These are phyloP conservation scores for Callosobruchus maculatus DNA, from an alignment of 2,888 invertebrate species.

Conservation along the genomic window DNA sequence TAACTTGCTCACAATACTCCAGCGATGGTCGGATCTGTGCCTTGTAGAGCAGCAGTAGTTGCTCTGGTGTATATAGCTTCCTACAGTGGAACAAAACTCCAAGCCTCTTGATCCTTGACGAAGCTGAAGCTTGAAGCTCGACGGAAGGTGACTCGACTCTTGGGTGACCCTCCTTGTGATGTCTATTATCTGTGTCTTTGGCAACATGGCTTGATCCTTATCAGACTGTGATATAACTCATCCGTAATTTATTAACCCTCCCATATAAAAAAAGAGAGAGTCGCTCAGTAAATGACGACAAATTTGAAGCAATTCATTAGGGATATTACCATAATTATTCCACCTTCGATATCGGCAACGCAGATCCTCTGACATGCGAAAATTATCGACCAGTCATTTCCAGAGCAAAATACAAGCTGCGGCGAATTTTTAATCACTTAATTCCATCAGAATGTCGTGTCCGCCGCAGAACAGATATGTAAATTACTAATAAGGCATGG, in stretches of 20 bases:
- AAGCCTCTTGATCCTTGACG: too few species aligned
- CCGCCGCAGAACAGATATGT: background rate
- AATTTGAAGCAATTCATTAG: background rate
- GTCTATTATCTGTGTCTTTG: too few species aligned
- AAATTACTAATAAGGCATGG: background rate
- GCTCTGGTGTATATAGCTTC: too few species aligned
- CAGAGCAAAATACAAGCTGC: background rate
- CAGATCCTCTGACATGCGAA: background rate
- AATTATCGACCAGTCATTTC: background rate
- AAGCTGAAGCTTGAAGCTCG: too few species aligned
- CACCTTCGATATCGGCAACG: background rate
- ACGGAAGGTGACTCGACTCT: too few species aligned
- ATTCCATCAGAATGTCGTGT: background rate
- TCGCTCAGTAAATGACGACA: background rate
- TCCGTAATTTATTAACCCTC: background rate
- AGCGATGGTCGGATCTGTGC: too few species aligned
- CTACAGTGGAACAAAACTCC: too few species aligned
- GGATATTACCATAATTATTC: background rate
- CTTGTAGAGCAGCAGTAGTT: too few species aligned
- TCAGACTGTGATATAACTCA: background rate
- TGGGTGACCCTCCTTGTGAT: too few species aligned
- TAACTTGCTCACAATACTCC: too few species aligned
- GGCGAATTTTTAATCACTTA: background rate
- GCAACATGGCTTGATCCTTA: too few species aligned
- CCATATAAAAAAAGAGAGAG: background rate